Percentiles rank a stretch among this genome's conserved stretches.
These are phyloP conservation scores for Eupithecia exiguata DNA, from an alignment of 2,888 invertebrate genomes.

Conservation along the genomic window DNA sequence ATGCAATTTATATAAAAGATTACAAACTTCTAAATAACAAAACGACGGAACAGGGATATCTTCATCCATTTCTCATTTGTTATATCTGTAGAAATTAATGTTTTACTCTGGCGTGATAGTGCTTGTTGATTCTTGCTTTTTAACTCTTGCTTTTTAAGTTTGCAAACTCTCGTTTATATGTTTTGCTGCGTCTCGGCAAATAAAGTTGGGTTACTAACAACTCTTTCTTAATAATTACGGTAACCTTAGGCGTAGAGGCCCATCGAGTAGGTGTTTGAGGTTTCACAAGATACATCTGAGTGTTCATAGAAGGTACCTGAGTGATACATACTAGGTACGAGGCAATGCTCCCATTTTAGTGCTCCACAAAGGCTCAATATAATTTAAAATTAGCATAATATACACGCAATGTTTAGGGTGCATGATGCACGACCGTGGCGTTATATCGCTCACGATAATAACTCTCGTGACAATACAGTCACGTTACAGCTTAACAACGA, in stretches of 20 bases:
- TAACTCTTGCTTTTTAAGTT: background rate
- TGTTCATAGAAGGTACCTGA: background rate
- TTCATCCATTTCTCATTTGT: slow-evolving; percentile 60
- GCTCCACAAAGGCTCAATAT: slow-evolving; percentile 30
- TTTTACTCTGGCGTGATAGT: slow-evolving; percentile 22
- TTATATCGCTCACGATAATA: slow-evolving; percentile 40
- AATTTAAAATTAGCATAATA: slow-evolving; percentile 38
- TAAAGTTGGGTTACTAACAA: background rate
- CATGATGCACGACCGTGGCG: slow-evolving; percentile 40
- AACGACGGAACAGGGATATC: slow-evolving; percentile 52
- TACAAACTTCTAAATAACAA: slow-evolving; percentile 55
- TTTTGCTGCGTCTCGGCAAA: background rate
- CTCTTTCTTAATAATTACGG: too few relatives aligned
- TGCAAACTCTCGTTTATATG: background rate
- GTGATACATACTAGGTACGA: background rate
- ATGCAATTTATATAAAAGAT: slow-evolving; percentile 64
- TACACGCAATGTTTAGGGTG: slow-evolving; percentile 20
- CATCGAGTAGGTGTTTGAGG: background rate
- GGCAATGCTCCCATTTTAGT: slow-evolving; percentile 35
- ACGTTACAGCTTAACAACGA: slow-evolving; percentile 50
- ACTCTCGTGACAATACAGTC: slow-evolving; percentile 61
- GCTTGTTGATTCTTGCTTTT: background rate
- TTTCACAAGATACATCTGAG: background rate
- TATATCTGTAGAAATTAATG: slow-evolving; percentile 49
- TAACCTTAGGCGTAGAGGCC: too few relatives aligned